Conservation (phyloP, 1,140 invertebrate genomes). For the Achroia grisella region DNA sequence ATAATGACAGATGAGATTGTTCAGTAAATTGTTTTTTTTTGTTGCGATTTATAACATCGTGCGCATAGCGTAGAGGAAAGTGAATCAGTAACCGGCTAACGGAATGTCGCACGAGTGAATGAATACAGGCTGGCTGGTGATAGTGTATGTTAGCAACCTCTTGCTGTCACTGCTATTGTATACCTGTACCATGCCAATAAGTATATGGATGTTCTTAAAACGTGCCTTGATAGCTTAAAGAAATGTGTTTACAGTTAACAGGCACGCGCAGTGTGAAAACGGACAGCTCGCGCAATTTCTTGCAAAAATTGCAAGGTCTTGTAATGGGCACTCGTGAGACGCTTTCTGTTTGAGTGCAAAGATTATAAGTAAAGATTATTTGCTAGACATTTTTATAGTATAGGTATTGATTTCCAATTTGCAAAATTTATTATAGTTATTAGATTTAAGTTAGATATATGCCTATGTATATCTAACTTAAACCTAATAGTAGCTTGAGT, state of each 20-base stretch:
- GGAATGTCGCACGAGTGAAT: constrained; percentile 7
- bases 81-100: constrained; percentile 8
- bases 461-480: too few species aligned
- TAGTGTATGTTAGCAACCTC: background rate
- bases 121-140: constrained; percentile 1
- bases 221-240: constrained; percentile 3
- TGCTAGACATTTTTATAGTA: too few species aligned
- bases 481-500: too few species aligned
- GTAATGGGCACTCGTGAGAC: background rate
- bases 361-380: too few species aligned
- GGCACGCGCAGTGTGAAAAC: constrained; percentile 4
- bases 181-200: constrained; percentile 7
- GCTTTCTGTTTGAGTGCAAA: too few species aligned
- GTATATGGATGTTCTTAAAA: constrained; percentile 12
- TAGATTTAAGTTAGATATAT: too few species aligned
- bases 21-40: constrained; percentile 21
- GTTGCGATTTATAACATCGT: constrained; percentile 5
- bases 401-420: too few species aligned
- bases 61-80: constrained; percentile 5
- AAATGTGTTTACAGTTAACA: constrained; percentile 10
- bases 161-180: constrained; percentile 7
- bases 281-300: background rate
- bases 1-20: constrained; percentile 16
- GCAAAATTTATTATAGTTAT: too few species aligned
- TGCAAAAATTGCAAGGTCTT: constrained; percentile 3